A percentile compares a stretch with the other conserved stretches of the same genome.
Evolutionary conservation across 1,140 invertebrate species (phyloP).

Genomic region (Anthonomus grandis): DNA sequence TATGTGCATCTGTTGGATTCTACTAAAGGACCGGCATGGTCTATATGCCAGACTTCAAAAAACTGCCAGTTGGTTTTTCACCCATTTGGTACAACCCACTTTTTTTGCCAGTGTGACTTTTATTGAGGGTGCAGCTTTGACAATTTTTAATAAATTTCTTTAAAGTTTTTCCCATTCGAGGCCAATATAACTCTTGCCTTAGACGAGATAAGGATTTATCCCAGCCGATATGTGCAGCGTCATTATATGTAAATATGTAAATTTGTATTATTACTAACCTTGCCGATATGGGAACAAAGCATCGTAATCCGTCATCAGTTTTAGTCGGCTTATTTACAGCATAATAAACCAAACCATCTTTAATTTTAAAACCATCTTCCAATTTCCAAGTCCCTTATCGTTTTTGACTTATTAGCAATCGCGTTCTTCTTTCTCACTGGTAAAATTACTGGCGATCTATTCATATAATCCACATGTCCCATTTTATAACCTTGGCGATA

Average conservation of each 20-base stretch:
- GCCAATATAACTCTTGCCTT: constrained; percentile 6
- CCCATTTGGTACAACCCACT: constrained; percentile 4
- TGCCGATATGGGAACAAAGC: constrained; percentile 15
- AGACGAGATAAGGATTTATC: neutral
- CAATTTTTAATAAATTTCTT: constrained; percentile 20
- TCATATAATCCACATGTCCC: constrained; percentile 25
- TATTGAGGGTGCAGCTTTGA: constrained; percentile 5
- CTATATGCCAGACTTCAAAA: no score
- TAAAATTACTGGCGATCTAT: constrained; percentile 10
- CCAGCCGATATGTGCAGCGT: constrained; percentile 10
- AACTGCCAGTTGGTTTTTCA: constrained; percentile 3
- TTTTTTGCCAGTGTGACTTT: constrained; percentile 2
- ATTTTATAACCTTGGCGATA: constrained; percentile 26
- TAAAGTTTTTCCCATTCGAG: constrained; percentile 10
- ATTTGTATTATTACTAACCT: constrained; percentile 8
- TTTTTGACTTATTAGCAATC: neutral
- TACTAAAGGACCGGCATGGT: no score
- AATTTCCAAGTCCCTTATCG: constrained; percentile 1
- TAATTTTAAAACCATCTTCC: neutral
- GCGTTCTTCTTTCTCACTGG: no score
- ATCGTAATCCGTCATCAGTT: no score
- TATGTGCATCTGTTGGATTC: constrained; percentile 15
- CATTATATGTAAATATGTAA: constrained; percentile 19
- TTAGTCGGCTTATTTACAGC: neutral
- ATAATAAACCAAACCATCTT: constrained; percentile 5